These are phyloP conservation scores for Ophonus ardosiacus DNA, from an alignment of 2,888 invertebrate species.

Conservation along the genomic window DNA sequence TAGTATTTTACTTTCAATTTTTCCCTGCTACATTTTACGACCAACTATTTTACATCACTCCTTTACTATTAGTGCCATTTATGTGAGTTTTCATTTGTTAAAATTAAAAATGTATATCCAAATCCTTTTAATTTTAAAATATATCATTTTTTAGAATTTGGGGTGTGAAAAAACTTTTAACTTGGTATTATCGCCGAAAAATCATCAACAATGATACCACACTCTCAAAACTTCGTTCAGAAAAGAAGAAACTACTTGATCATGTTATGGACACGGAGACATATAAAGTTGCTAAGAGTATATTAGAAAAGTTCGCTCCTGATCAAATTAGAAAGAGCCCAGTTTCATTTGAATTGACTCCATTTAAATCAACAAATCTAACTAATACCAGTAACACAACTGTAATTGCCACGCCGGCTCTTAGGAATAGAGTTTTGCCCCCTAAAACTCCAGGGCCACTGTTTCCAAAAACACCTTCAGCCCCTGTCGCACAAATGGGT, in stretches of 20 bases:
- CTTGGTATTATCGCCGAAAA: constrained; percentile 93
- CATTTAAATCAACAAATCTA: constrained; percentile 29
- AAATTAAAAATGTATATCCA: background rate
- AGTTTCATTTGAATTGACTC: constrained; percentile 64
- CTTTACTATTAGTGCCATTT: constrained; percentile 88
- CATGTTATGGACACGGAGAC: constrained; percentile 98
- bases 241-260: constrained; percentile 93
- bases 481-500: background rate
- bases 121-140: background rate
- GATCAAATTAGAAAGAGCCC: constrained; percentile 76
- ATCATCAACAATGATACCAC: constrained; percentile 87
- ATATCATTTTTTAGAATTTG: constrained; percentile 82
- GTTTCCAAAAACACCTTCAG: constrained; percentile 30
- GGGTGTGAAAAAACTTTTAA: constrained; percentile 86
- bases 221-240: constrained; percentile 83
- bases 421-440: constrained; percentile 39
- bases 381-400: background rate
- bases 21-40: constrained; percentile 87
- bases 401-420: constrained; percentile 64
- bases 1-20: constrained; percentile 88
- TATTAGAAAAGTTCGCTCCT: constrained; percentile 91
- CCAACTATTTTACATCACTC: constrained; percentile 86
- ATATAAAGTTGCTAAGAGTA: constrained; percentile 94
- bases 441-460: constrained; percentile 45
- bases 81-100: constrained; percentile 81